phyloP scores from a whole-genome alignment of 2,797 vertebrate genomes.

The Gephyroberyx darwinii region DNA sequence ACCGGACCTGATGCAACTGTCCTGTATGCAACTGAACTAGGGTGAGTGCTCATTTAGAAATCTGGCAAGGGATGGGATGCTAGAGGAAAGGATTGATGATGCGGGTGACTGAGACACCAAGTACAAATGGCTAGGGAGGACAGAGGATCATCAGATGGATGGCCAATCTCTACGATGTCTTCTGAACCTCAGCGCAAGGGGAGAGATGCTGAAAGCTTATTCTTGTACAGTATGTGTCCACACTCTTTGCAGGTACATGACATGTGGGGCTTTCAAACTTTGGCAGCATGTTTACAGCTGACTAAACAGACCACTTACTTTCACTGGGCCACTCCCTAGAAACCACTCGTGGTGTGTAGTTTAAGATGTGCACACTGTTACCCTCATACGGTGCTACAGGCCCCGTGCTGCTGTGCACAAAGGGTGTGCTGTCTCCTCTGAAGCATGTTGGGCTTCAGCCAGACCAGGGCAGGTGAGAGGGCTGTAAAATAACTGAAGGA shows the following conservation, averaged over 20 bases:
- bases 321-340: neutral
- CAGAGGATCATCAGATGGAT: conserved; percentile 4
- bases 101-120: neutral
- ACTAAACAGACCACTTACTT: conserved; percentile 14
- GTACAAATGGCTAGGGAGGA: conserved; percentile 6
- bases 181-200: neutral
- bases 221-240: neutral
- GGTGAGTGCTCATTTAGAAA: conserved; percentile 1
- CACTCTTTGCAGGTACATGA: neutral
- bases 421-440: conserved; percentile 21
- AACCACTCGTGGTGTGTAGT: conserved; percentile 33
- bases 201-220: conserved; percentile 1
- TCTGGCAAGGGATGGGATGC: conserved; percentile 16
- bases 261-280: neutral
- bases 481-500: conserved; percentile 51
- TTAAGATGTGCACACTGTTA: conserved; percentile 18
- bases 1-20: too few relatives aligned
- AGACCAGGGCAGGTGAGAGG: conserved; percentile 36
- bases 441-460: conserved; percentile 28
- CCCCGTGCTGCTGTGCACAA: conserved; percentile 24
- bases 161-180: neutral
- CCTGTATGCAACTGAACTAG: neutral
- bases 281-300: neutral
- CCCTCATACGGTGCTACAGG: conserved; percentile 21
- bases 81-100: neutral